These are phyloP conservation scores for Eupithecia exiguata DNA, from an alignment of 2,888 invertebrate genomes.

Conservation along the genomic window DNA sequence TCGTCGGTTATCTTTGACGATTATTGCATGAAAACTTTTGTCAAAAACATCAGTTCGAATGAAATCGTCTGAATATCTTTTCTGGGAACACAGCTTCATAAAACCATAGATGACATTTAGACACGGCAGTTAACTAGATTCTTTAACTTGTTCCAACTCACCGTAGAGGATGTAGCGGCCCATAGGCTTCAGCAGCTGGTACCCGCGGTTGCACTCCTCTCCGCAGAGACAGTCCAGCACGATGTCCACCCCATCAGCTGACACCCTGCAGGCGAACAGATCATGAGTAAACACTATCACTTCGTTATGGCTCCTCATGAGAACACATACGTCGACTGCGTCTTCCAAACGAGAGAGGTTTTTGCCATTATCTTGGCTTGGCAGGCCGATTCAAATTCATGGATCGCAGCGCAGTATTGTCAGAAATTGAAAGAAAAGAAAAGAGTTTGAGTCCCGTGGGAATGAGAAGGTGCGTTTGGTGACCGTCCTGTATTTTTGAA, in stretches of 20 bases:
- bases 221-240: constrained; percentile 95
- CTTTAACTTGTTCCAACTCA: constrained; percentile 55
- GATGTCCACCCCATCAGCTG: constrained; percentile 92
- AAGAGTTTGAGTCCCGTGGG: background rate
- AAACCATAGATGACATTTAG: background rate
- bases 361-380: background rate
- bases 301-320: background rate
- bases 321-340: background rate
- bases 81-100: background rate
- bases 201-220: constrained; percentile 94
- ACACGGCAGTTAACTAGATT: background rate
- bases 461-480: background rate
- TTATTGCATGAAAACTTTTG: background rate
- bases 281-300: background rate
- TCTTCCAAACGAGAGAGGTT: background rate
- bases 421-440: too few relatives aligned
- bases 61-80: background rate
- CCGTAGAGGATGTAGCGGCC: constrained; percentile 94
- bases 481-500: background rate
- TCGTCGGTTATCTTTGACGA: background rate
- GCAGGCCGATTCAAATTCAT: too few relatives aligned
- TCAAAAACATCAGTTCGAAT: too few relatives aligned
- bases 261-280: constrained; percentile 77
- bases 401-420: too few relatives aligned
- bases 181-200: constrained; percentile 92